phyloP scores from a whole-genome alignment of 2,113 vertebrate genomes.

The Nesoenas mayeri region DNA sequence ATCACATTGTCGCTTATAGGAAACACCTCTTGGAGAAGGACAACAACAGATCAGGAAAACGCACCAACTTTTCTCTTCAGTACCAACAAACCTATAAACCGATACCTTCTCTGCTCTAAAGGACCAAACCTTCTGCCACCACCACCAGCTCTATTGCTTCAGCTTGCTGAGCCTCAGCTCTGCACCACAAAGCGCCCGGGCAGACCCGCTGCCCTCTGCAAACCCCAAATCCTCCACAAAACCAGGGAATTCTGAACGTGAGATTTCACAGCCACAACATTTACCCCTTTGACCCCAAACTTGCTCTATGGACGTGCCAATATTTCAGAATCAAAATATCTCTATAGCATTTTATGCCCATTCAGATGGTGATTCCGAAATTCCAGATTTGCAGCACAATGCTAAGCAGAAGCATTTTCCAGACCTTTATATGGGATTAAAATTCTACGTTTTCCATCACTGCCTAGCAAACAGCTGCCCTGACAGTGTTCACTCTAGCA shows the following conservation, averaged over 20 bases:
- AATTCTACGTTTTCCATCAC: not conserved
- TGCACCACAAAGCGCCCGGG: fast-evolving
- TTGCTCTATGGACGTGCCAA: not conserved
- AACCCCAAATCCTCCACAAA: not conserved
- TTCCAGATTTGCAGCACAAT: not conserved
- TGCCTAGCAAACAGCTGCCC: not conserved
- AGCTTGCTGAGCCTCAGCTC: not conserved
- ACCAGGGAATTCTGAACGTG: not conserved
- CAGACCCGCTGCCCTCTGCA: not conserved
- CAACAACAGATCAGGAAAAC: not conserved
- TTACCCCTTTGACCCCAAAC: not conserved
- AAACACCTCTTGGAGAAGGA: not conserved
- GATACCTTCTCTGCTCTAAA: not conserved
- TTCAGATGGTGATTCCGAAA: not conserved
- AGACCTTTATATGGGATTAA: not conserved
- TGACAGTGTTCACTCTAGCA: not conserved
- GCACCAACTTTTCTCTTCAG: not conserved
- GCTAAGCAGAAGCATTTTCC: not conserved
- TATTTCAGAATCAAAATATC: not conserved
- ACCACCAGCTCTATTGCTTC: not conserved
- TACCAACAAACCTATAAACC: not conserved
- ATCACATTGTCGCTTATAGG: not conserved
- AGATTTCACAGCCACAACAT: not conserved
- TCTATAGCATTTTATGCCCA: not conserved
- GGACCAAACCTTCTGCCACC: not conserved